phyloP scores from a whole-genome alignment of 2,113 vertebrate genomes.

The Edolisoma coerulescens region DNA sequence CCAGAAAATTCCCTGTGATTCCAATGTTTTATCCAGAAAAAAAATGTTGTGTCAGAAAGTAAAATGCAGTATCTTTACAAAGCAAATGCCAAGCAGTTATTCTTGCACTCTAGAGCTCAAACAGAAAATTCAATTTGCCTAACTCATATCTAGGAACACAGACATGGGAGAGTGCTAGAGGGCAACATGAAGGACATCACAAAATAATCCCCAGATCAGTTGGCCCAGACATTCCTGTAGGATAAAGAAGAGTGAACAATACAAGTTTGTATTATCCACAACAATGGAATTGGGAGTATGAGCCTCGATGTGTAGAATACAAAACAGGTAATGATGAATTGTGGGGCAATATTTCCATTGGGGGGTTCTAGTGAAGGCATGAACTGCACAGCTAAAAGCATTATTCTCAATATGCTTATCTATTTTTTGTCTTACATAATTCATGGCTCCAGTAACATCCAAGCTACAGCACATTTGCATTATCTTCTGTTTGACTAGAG shows the following conservation, averaged over 20 bases:
- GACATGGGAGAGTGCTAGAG: not conserved
- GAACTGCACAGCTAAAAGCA: not conserved
- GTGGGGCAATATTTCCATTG: not conserved
- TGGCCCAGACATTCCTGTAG: not conserved
- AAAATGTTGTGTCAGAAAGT: not conserved
- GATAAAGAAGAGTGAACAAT: not conserved
- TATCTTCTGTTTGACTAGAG: not conserved
- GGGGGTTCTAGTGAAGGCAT: rapidly evolving
- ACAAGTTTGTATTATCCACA: not conserved
- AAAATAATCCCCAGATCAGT: not conserved
- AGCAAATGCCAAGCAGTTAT: not conserved
- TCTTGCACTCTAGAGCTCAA: not conserved
- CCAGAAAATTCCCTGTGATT: not conserved
- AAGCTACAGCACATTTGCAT: not conserved
- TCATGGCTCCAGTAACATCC: not conserved
- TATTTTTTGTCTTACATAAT: not conserved
- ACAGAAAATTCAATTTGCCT: not conserved
- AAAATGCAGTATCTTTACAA: not conserved
- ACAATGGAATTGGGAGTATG: not conserved
- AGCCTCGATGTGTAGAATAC: not conserved
- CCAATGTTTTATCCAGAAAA: not conserved
- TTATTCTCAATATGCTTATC: not conserved
- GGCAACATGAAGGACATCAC: not conserved
- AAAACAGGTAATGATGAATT: not conserved
- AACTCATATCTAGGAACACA: not conserved